phyloP scores from a whole-genome alignment of 2,113 vertebrate genomes.

The Nestor notabilis region DNA sequence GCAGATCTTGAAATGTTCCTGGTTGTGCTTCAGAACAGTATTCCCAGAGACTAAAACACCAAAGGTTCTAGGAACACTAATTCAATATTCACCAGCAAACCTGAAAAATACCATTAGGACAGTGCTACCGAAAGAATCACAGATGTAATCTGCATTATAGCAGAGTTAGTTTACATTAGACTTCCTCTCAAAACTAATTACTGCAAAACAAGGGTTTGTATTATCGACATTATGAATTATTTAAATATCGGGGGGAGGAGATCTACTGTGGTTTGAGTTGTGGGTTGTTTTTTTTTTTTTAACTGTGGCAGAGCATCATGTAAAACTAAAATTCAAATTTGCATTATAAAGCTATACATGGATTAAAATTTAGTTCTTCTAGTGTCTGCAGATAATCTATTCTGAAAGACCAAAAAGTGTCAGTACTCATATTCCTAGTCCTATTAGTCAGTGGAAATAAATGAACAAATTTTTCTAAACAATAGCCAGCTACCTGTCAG shows the following conservation, averaged over 20 bases:
- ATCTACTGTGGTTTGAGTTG: rapidly evolving
- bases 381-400: neutral
- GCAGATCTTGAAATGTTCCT: neutral
- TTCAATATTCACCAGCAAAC: neutral
- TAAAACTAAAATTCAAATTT: neutral
- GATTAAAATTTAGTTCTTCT: neutral
- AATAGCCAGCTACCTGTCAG: neutral
- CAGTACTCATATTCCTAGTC: neutral
- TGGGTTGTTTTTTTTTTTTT: too few relatives aligned
- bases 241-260: neutral
- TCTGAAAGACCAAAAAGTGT: neutral
- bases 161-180: neutral
- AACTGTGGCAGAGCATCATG: neutral
- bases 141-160: rapidly evolving
- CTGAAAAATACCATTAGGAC: rapidly evolving
- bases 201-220: neutral
- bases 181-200: neutral
- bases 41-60: rapidly evolving
- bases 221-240: rapidly evolving
- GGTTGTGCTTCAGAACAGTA: neutral
- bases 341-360: neutral
- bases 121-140: rapidly evolving
- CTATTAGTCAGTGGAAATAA: neutral
- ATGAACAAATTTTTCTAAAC: neutral
- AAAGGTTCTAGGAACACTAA: rapidly evolving